Percentiles rank a stretch among this genome's conserved stretches.
These are phyloP conservation scores for Plagodis dolabraria DNA, from an alignment of 2,888 invertebrate species.

Conservation along the genomic window DNA sequence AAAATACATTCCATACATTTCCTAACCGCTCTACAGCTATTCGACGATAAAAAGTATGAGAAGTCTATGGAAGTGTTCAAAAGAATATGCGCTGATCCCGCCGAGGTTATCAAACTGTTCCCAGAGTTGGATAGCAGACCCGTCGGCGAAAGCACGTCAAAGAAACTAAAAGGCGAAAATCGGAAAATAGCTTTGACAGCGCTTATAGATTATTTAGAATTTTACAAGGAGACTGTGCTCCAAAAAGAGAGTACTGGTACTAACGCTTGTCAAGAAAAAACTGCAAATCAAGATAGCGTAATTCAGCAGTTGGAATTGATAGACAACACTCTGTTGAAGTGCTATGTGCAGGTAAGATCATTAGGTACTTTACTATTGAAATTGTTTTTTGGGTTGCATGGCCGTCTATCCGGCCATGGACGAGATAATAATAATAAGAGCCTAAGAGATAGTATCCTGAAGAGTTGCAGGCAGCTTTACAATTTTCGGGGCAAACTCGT, in stretches of 20 bases:
- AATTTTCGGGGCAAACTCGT: too few relatives aligned
- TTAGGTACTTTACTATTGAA: too few relatives aligned
- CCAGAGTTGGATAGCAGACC: conserved; percentile 91
- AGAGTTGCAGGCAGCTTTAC: too few relatives aligned
- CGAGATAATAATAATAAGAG: too few relatives aligned
- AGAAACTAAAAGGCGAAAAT: conserved; percentile 91
- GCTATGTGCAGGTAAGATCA: conserved; percentile 93
- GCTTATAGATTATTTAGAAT: conserved; percentile 94
- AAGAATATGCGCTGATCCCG: conserved; percentile 95
- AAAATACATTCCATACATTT: conserved; percentile 95
- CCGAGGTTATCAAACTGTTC: conserved; percentile 97
- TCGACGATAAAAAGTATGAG: conserved; percentile 93
- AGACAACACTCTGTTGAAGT: conserved; percentile 98
- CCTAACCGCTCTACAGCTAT: conserved; percentile 95
- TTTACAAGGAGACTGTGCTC: conserved; percentile 85
- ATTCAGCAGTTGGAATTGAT: conserved; percentile 91
- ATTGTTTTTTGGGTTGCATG: too few relatives aligned
- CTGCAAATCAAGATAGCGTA: conserved; percentile 58
- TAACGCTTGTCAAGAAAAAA: conserved; percentile 43
- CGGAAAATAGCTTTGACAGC: conserved; percentile 94
- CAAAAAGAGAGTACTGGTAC: conserved; percentile 50
- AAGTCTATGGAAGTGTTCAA: conserved; percentile 97
- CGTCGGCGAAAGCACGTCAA: conserved; percentile 48
- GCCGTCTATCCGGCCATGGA: too few relatives aligned
- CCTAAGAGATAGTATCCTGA: too few relatives aligned